Conservation (phyloP, 2,888 invertebrate species). For the Onthophagus sagittarius region DNA sequence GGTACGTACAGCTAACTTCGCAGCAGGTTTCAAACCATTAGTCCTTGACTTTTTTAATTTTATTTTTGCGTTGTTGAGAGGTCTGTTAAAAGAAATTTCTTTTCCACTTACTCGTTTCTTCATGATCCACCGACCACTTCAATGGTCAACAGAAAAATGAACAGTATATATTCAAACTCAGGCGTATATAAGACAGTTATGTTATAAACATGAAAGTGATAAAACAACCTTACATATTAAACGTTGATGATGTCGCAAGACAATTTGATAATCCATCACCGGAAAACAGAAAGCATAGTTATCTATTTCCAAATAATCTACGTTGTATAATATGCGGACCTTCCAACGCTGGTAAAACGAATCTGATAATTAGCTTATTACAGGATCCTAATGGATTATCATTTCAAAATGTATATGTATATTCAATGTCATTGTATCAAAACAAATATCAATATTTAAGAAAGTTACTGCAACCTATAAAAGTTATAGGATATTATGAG, state of each 20-base stretch:
- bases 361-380: conserved; percentile 37
- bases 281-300: background rate
- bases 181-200: background rate
- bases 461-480: conserved; percentile 28
- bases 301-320: conserved; percentile 2
- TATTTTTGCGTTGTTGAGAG: background rate
- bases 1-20: conserved; percentile 14
- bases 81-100: background rate
- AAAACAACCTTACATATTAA: background rate
- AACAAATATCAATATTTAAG: conserved; percentile 35
- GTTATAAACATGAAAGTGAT: background rate
- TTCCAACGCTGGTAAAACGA: conserved; percentile 43
- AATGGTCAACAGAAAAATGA: background rate
- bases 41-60: conserved; percentile 7
- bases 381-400: conserved; percentile 37
- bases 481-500: conserved; percentile 32
- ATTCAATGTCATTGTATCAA: conserved; percentile 37
- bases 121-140: background rate
- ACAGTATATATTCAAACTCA: background rate
- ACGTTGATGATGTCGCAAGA: background rate
- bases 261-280: background rate
- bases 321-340: conserved; percentile 36
- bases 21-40: conserved; percentile 1
- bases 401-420: conserved; percentile 43
- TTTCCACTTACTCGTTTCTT: background rate